Evolutionary conservation across 2,113 vertebrate genomes (phyloP).

Genomic region (Nannospalax galili): DNA sequence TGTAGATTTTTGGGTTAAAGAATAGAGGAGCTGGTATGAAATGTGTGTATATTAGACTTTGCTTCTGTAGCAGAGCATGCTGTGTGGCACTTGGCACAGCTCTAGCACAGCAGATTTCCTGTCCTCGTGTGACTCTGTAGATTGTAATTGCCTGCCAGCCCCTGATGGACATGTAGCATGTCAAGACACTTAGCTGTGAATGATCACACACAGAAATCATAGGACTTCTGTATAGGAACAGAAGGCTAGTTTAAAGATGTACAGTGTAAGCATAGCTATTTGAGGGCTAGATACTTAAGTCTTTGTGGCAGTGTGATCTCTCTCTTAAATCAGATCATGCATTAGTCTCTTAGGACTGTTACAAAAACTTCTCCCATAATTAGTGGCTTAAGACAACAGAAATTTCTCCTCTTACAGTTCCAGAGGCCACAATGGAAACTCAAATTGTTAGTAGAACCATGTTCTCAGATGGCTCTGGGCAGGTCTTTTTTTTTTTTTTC

Average conservation of each 20-base stretch:
- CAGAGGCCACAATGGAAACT: background rate
- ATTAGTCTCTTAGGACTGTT: background rate
- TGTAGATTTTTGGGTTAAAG: background rate
- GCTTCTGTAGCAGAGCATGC: background rate
- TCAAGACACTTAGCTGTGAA: background rate
- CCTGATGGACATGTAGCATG: background rate
- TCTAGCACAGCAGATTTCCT: background rate
- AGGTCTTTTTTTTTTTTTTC: background rate
- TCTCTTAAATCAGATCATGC: background rate
- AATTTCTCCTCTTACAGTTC: background rate
- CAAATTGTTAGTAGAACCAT: background rate
- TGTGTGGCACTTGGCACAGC: background rate
- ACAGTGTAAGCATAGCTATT: background rate
- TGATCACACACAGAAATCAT: background rate
- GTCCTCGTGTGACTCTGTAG: background rate
- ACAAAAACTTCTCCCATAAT: background rate
- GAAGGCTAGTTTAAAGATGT: background rate
- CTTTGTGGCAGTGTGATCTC: background rate
- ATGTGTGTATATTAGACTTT: background rate
- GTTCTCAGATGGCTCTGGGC: background rate
- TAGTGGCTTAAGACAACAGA: background rate
- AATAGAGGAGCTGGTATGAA: background rate
- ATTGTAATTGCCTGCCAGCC: accelerated
- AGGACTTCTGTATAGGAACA: background rate
- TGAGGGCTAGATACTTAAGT: background rate